Evolutionary conservation across 2,797 vertebrate species (phyloP).

Genomic region (Champsocephalus gunnari): DNA sequence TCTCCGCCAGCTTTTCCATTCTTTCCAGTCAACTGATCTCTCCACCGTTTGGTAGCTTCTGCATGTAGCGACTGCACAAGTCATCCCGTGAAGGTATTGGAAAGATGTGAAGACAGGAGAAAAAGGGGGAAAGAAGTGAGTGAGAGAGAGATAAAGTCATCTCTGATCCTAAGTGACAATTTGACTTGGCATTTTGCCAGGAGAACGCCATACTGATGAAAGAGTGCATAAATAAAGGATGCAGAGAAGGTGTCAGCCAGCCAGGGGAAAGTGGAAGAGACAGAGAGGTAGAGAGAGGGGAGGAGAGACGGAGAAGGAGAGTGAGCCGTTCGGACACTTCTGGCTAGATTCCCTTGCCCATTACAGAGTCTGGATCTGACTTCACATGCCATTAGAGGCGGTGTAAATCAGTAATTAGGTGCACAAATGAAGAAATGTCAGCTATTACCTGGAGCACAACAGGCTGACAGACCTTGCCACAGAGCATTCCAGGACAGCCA

Average conservation of each 20-base stretch:
- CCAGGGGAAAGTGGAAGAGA: conserved; percentile 69
- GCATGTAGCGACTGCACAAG: conserved; percentile 56
- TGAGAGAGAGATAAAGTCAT: conserved; percentile 74
- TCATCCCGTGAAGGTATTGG: conserved; percentile 61
- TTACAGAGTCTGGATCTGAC: conserved; percentile 73
- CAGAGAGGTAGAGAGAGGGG: conserved; percentile 56
- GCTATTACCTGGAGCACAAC: conserved; percentile 74
- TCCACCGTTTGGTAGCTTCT: conserved; percentile 73
- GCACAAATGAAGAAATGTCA: conserved; percentile 80
- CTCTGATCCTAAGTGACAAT: conserved; percentile 84
- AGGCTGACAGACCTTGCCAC: conserved; percentile 61
- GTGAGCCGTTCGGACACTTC: conserved; percentile 76
- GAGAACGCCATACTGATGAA: conserved; percentile 73
- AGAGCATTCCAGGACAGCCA: conserved; percentile 56
- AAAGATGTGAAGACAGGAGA: conserved; percentile 52
- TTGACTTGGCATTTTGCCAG: conserved; percentile 79
- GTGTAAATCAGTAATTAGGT: conserved; percentile 83
- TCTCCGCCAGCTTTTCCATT: conserved; percentile 70
- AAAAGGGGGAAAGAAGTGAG: conserved; percentile 29
- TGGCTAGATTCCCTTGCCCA: conserved; percentile 75
- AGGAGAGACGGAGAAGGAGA: conserved; percentile 56
- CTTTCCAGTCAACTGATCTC: conserved; percentile 80
- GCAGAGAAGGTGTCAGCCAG: conserved; percentile 73
- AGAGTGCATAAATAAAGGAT: conserved; percentile 84
- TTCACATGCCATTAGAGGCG: conserved; percentile 73